phyloP scores from a whole-genome alignment of 2,113 vertebrate genomes.

The Stigmatopora nigra region DNA sequence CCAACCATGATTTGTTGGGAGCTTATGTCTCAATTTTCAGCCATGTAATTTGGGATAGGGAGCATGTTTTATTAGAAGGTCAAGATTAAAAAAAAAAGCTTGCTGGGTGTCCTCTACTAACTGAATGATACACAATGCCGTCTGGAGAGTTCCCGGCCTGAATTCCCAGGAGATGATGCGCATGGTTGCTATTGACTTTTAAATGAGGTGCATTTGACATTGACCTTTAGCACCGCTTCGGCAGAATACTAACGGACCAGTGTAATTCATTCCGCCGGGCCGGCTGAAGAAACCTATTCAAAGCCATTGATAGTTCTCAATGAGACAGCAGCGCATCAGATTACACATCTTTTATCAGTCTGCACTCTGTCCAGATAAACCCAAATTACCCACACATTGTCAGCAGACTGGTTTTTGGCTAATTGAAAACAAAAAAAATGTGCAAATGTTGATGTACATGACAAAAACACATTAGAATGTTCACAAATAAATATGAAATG shows the following conservation, averaged over 20 bases:
- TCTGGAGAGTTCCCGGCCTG: slow-evolving; percentile 57
- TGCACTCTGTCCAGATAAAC: slow-evolving; percentile 31
- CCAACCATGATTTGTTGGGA: slow-evolving; percentile 57
- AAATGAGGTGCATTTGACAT: slow-evolving; percentile 73
- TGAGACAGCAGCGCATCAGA: slow-evolving; percentile 56
- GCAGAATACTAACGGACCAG: slow-evolving; percentile 67
- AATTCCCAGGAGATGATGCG: slow-evolving; percentile 71
- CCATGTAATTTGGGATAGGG: slow-evolving; percentile 63
- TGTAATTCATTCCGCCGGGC: slow-evolving; percentile 62
- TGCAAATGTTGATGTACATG: slow-evolving; percentile 10
- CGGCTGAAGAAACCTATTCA: slow-evolving; percentile 51
- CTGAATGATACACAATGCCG: slow-evolving; percentile 67
- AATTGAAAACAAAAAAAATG: slow-evolving; percentile 3
- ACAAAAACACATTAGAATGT: background rate
- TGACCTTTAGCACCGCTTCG: slow-evolving; percentile 66
- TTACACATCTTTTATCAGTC: slow-evolving; percentile 58
- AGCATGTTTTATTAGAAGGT: slow-evolving; percentile 72
- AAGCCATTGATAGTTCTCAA: slow-evolving; percentile 51
- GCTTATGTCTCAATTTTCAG: slow-evolving; percentile 65
- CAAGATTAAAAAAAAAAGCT: slow-evolving; percentile 71
- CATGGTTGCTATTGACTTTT: slow-evolving; percentile 70
- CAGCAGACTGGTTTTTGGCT: slow-evolving; percentile 26
- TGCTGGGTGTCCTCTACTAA: slow-evolving; percentile 60
- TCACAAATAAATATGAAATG: slow-evolving; percentile 5
- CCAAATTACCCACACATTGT: slow-evolving; percentile 36